Base-by-base conservation (phyloP, 2,797 vertebrate species). In the Betta splendens region DNA sequence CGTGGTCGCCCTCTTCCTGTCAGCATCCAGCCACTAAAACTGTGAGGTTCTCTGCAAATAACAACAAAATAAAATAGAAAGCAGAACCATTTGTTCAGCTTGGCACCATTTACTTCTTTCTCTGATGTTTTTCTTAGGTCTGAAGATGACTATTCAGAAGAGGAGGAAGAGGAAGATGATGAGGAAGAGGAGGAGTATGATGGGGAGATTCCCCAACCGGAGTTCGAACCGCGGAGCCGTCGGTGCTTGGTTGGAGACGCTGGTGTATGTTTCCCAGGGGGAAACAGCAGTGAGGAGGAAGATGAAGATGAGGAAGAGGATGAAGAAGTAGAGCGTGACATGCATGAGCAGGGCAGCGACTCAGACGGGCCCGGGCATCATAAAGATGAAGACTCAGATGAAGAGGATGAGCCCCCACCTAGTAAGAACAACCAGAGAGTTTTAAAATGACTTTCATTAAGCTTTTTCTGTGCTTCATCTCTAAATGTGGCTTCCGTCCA, bases 21-120 rank as follows among this genome's bases (percentile, higher is more conserved):
- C 85, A 98, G 96, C 89, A 96, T 99, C 28, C 96, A 99, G 76
- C 94, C 96, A 64, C 93, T 98, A 10, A 99, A 98, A 93, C 92
- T 97, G 98, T 99, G 87, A 96, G 96, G 94, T 49, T 36, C 11
- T 35, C 0, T 1, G 7, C 9, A 7, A 13, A 8, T 13, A 5
- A 32, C 16, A 13, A 8, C 5, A 37, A 18, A 43, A n/a, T n/a
- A n/a, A n/a, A 6, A 15, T 49, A 1, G 52, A 23, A 33, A 46
- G 32, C 5, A 36, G 25, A 12, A 4, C 6, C 36, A 6, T 16
- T 13, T 13, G 1, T 1, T 39, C 2, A 20, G 29, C 25, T n/a
- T n/a, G n/a, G n/a, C n/a, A n/a, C n/a, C n/a, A n/a, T 36, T 50
- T 17, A 18, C 23, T 13, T 40, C 7, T 33, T 39, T 53, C 26